Conservation (phyloP, 2,113 vertebrate species). For the Gopherus flavomarginatus region DNA sequence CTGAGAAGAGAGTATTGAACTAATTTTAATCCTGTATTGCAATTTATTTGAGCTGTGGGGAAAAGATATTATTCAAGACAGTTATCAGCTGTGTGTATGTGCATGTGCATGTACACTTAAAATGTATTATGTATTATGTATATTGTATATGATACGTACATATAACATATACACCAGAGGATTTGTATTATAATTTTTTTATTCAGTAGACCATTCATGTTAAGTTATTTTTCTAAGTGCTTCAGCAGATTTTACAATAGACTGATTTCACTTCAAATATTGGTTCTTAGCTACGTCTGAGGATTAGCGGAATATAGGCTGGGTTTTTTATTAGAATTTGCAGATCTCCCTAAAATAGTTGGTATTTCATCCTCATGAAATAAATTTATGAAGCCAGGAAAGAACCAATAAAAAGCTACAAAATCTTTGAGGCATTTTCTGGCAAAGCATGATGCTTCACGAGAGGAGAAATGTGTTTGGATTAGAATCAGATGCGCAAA, state of each 20-base stretch:
- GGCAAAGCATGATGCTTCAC: neutral
- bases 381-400: neutral
- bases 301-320: neutral
- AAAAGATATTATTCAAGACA: neutral
- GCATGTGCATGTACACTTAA: neutral
- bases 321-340: neutral
- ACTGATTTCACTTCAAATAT: neutral
- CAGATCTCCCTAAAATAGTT: neutral
- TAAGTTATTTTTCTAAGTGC: neutral
- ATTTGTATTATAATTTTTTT: neutral
- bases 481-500: neutral
- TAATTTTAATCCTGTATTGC: conserved; percentile 40
- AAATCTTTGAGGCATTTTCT: neutral
- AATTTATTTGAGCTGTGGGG: neutral
- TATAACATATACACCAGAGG: rapidly evolving
- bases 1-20: conserved; percentile 43
- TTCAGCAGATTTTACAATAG: neutral
- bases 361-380: neutral
- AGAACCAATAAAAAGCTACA: neutral
- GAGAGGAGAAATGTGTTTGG: neutral
- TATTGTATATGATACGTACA: neutral
- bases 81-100: neutral
- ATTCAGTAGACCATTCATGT: neutral
- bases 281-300: neutral
- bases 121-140: neutral